Evolutionary conservation across 2,113 vertebrate genomes (phyloP).

Genomic region (Pseudopodoces humilis): DNA sequence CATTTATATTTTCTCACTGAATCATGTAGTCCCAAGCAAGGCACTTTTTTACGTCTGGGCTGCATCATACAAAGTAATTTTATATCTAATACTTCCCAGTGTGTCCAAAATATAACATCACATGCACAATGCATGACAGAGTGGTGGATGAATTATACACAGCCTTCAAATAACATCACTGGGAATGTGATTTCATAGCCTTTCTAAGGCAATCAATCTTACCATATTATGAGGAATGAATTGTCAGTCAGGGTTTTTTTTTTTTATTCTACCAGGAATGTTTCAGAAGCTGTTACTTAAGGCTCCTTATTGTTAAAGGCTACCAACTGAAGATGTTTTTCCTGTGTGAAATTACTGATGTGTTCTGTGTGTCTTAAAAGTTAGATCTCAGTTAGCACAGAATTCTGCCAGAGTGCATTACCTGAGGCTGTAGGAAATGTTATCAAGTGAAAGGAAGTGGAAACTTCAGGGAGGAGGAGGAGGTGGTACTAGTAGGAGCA

Average conservation of each 20-base stretch:
- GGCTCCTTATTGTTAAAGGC: not conserved
- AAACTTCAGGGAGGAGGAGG: not conserved
- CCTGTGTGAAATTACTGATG: not conserved
- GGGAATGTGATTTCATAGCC: not conserved
- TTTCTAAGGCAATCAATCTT: conserved; percentile 12
- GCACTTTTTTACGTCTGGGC: conserved; percentile 9
- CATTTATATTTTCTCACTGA: conserved; percentile 76
- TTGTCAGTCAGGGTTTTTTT: not conserved
- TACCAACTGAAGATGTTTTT: not conserved
- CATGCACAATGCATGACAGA: not conserved
- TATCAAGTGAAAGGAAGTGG: not conserved
- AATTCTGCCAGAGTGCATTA: not conserved
- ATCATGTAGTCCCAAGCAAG: conserved; percentile 53
- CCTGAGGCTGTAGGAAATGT: not conserved
- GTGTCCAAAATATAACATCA: not conserved
- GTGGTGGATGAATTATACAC: not conserved
- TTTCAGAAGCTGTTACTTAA: conserved; percentile 7
- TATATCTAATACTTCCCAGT: conserved; percentile 45
- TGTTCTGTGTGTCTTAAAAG: not conserved
- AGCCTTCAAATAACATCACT: not conserved
- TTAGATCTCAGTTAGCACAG: not conserved
- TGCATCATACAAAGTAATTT: conserved; percentile 53
- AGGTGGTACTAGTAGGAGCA: not conserved
- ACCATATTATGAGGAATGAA: not conserved
- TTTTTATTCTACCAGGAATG: not conserved